Evolutionary conservation across 2,797 vertebrate genomes (phyloP), one percentile per base, ranked within the genome.

Genomic region (Pangasius macronema): DNA sequence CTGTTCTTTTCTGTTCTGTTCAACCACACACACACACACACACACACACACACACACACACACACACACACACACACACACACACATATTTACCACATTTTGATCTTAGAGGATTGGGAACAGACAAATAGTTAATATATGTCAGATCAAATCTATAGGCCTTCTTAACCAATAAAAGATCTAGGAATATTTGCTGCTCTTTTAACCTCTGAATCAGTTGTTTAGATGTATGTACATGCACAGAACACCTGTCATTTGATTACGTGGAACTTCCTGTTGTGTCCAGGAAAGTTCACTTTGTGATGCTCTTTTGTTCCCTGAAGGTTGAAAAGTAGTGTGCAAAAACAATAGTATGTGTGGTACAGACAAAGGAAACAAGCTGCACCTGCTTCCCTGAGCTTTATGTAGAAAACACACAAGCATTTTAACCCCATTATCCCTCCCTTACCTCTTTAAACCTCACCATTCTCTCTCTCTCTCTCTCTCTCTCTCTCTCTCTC

Each of bases 251-350:
- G 92, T 89, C 83, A 86, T 81, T 68, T 88, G 84, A 77, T 77
- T 63, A 83, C n/a, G 49, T 20, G 51, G 36, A 87, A 87, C 86
- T 89, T 90, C 81, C 88, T 88, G 85, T 85, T 86, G 79, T 79
- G 70, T 87, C 85, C 88, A 80, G 90, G 86, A 92, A 92, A 91
- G 91, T 88, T 87, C 55, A 82, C 91, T 94, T 95, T 95, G 93
- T 87, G 33, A 14, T 13, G 1, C 42, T 86, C 87, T 90, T 88
- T 91, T 88, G 77, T 87, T 67, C 18, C 3, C 42, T 3, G 51
- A 80, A 81, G 82, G 86, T 76, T 73, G 85, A 73, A 65, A 85
- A 86, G 87, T 86, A 55, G 68, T 85, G 89, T 76, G 70, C 80
- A 89, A 87, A 90, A 89, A 85, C 87, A 89, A 82, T 22, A 46